These are phyloP conservation scores for Callyntrura guangdongensis DNA, from an alignment of 2,888 invertebrate species.

Conservation along the genomic window DNA sequence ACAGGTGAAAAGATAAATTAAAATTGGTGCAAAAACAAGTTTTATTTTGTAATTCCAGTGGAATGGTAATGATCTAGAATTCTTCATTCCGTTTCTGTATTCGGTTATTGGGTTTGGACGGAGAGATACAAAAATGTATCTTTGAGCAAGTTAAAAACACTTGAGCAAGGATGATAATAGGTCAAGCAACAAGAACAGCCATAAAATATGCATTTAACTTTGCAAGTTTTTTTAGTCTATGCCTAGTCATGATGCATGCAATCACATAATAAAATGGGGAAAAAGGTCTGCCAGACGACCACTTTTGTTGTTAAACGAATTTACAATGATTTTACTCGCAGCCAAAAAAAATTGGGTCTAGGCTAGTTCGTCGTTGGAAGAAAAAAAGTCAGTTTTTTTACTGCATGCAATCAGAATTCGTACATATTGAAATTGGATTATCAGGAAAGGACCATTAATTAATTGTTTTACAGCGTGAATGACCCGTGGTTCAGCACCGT, in stretches of 20 bases:
- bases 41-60: no score
- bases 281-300: slow-evolving; percentile 21
- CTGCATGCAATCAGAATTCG: slow-evolving; percentile 22
- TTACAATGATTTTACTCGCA: neutral
- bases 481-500: neutral
- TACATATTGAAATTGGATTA: neutral
- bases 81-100: no score
- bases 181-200: neutral
- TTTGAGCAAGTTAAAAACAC: slow-evolving; percentile 26
- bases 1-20: no score
- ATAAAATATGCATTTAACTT: slow-evolving; percentile 11
- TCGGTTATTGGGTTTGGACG: no score
- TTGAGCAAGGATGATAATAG: slow-evolving; percentile 14
- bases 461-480: neutral
- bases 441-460: slow-evolving; percentile 6
- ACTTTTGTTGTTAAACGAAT: slow-evolving; percentile 5
- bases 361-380: neutral
- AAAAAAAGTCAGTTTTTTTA: slow-evolving; percentile 4
- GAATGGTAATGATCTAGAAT: no score
- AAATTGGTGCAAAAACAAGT: no score
- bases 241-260: neutral
- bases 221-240: neutral
- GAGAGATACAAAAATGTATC: no score
- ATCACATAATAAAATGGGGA: neutral
- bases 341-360: slow-evolving; percentile 10